Evolutionary conservation across 1,140 invertebrate genomes (phyloP).

Genomic region (Drosophila kanapiae): DNA sequence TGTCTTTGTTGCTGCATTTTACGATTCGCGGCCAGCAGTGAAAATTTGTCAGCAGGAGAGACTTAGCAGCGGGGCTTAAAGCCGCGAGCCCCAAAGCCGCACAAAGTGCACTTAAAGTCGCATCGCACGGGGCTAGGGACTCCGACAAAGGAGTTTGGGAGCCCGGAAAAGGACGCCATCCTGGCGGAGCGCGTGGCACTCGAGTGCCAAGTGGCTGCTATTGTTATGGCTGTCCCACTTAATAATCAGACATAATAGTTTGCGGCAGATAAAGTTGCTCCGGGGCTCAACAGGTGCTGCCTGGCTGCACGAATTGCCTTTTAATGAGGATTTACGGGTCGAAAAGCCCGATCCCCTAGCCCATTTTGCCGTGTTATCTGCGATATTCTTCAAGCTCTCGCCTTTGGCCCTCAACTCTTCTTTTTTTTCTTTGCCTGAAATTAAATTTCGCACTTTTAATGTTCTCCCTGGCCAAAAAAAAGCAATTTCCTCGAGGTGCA

Average conservation of each 20-base stretch:
- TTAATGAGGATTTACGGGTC: constrained; percentile 68
- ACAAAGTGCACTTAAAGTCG: constrained; percentile 61
- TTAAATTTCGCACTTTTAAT: constrained; percentile 80
- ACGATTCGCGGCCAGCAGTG: constrained; percentile 52
- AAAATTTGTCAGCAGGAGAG: constrained; percentile 69
- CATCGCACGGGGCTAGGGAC: background rate
- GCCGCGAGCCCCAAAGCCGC: constrained; percentile 47
- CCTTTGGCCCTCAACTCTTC: constrained; percentile 47
- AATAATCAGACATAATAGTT: constrained; percentile 79
- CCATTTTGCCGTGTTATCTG: constrained; percentile 17
- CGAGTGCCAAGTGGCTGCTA: constrained; percentile 52
- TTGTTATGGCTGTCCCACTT: constrained; percentile 75
- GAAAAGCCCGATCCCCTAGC: background rate
- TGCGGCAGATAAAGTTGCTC: constrained; percentile 59
- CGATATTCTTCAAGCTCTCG: constrained; percentile 28
- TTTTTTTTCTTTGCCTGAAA: constrained; percentile 33
- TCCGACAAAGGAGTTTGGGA: background rate
- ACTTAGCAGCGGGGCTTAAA: constrained; percentile 44
- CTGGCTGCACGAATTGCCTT: constrained; percentile 47
- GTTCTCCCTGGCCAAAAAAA: constrained; percentile 64
- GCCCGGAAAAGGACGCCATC: constrained; percentile 9
- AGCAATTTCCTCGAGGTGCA: constrained; percentile 76
- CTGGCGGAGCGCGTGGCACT: constrained; percentile 23
- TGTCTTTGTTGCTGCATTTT: constrained; percentile 68
- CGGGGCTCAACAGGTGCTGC: constrained; percentile 61